phyloP scores from a whole-genome alignment of 2,888 invertebrate genomes.

The Helleia helle region DNA sequence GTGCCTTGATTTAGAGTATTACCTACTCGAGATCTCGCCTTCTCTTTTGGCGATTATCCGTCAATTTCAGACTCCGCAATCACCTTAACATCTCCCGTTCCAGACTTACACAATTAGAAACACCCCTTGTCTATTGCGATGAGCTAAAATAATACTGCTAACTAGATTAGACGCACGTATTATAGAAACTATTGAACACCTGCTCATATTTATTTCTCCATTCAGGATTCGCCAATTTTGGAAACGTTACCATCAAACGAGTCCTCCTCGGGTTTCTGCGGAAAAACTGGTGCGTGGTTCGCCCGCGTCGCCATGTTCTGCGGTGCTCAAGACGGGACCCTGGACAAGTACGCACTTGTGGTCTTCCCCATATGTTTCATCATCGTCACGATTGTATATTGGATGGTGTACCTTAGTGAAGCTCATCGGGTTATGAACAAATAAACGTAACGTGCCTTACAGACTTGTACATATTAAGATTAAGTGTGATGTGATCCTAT shows the following conservation, averaged over 20 bases:
- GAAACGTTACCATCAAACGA: conserved; percentile 48
- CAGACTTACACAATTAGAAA: not conserved
- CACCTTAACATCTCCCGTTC: not conserved
- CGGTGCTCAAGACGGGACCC: conserved; percentile 74
- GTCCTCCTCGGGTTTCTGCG: conserved; percentile 35
- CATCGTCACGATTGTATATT: conserved; percentile 73
- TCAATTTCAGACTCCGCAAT: not conserved
- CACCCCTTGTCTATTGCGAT: not conserved
- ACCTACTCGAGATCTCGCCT: not conserved
- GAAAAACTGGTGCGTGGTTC: conserved; percentile 50
- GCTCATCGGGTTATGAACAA: conserved; percentile 48
- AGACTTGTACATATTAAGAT: conserved; percentile 10
- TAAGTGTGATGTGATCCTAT: conserved; percentile 1
- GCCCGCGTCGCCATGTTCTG: conserved; percentile 75
- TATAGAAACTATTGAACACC: not conserved
- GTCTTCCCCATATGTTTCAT: conserved; percentile 74
- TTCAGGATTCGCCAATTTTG: conserved; percentile 61
- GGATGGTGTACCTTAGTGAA: conserved; percentile 76
- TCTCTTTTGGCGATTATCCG: not conserved
- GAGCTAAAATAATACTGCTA: not conserved
- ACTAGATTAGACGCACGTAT: not conserved
- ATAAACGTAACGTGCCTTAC: conserved; percentile 25
- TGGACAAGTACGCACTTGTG: conserved; percentile 76
- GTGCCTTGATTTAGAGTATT: not conserved
- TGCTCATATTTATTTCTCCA: conserved; percentile 4